A percentile compares a stretch with the other conserved stretches of the same genome.
phyloP scores from a whole-genome alignment of 2,113 vertebrate genomes.

The Oreamnos americanus region DNA sequence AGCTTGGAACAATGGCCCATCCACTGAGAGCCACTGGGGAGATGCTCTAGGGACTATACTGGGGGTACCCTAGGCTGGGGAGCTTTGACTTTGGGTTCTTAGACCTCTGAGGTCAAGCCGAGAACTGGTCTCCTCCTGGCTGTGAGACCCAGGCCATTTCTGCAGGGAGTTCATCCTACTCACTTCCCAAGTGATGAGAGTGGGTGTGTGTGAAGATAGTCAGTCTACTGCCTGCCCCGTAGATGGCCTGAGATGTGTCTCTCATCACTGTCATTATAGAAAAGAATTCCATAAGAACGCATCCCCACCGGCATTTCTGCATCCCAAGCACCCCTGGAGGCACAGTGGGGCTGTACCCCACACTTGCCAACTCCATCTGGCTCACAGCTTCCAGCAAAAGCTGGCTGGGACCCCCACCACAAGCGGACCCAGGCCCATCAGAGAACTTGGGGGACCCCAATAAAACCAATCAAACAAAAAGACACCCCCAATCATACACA shows the following conservation, averaged over 20 bases:
- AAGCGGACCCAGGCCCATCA: slow-evolving; percentile 18
- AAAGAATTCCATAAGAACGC: rapidly evolving
- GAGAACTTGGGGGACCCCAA: slow-evolving; percentile 45
- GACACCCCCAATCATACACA: not conserved
- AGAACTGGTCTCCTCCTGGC: not conserved
- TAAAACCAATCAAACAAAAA: not conserved
- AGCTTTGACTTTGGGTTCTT: not conserved
- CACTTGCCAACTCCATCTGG: rapidly evolving
- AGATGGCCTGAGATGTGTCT: rapidly evolving
- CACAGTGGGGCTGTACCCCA: not conserved
- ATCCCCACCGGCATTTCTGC: not conserved
- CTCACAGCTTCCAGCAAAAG: not conserved
- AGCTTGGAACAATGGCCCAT: rapidly evolving
- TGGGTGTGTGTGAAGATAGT: rapidly evolving
- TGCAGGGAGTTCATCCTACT: not conserved
- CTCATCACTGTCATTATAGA: not conserved
- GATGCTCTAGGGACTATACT: too few relatives aligned
- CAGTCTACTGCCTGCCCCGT: rapidly evolving
- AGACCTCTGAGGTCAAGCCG: not conserved
- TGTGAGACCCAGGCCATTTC: too few relatives aligned
- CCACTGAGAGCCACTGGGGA: not conserved
- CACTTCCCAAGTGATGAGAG: not conserved
- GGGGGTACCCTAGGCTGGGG: not conserved
- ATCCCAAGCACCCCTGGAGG: not conserved
- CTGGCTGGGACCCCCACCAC: not conserved